A percentile compares a stretch with the other conserved stretches of the same genome.
Conservation (phyloP, 2,888 invertebrate genomes). For the Cosmopolites sordidus region DNA sequence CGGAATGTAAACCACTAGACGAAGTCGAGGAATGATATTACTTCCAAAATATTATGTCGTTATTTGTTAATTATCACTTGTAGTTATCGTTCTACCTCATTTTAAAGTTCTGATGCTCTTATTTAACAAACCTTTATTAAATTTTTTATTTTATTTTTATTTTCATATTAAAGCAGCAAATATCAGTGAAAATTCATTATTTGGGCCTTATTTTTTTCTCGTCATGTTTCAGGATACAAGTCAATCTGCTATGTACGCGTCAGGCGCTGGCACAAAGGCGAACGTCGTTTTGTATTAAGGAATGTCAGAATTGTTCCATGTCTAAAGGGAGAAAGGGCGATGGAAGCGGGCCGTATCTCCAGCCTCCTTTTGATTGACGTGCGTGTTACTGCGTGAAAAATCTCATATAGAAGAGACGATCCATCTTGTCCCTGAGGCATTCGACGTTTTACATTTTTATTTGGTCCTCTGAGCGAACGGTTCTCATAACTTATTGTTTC, state of each 20-base stretch:
- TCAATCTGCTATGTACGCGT: not conserved
- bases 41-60: no score
- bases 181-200: no score
- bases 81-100: no score
- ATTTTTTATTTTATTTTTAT: no score
- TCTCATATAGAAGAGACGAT: constrained; percentile 5
- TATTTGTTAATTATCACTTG: no score
- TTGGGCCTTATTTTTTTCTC: no score
- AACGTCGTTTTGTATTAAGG: not conserved
- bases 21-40: no score
- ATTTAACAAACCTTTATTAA: no score
- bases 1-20: no score
- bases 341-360: not conserved
- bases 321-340: not conserved
- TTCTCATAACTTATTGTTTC: not conserved
- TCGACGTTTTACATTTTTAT: constrained; percentile 2
- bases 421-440: constrained; percentile 1
- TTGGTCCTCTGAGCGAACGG: not conserved
- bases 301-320: not conserved
- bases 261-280: not conserved
- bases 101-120: no score
- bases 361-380: constrained; percentile 7
- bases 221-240: not conserved
- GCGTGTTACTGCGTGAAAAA: constrained; percentile 10
- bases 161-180: no score